Base-by-base conservation (phyloP, 2,113 vertebrate genomes). In the Hydropotes inermis region DNA sequence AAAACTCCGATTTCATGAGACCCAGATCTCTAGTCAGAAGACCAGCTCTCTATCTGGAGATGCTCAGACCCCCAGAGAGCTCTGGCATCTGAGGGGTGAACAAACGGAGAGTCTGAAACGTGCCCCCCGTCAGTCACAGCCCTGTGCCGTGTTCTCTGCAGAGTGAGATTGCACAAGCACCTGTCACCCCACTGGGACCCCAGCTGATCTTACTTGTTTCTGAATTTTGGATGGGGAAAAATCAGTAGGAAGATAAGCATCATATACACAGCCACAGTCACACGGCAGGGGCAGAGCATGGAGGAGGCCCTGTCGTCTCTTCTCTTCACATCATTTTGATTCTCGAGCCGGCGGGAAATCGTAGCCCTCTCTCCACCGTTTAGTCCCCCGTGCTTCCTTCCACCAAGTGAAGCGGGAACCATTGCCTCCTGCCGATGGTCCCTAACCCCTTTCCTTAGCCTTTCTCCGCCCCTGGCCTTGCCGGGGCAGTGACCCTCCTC, bases 201-300 rank as follows among this genome's bases (percentile, higher is more conserved):
- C 76, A 19, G 89, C 74, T 93, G 90, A 54, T 89, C 74, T 95
- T 87, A 70, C 6, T 97, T 91, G 47, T 30, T 93, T 94, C 90
- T 96, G 91, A 52, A 58, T 82, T 97, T 92, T 93, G 92, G 92
- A 94, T 27, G 52, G 67, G 89, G 96, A 97, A 97, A 95, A 94
- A 16, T 61, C 92, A 88, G 7, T 78, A 61, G n/a, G 19, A 81
- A 98, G 95, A 96, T 96, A 96, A 91, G 82, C 88, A 70, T 91
- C 92, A 7, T 70, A 45, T 28, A 54, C 76, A 47, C 95, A 88
- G 81, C 58, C 3, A 6, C 60, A 76, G 28, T 57, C 84, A 1
- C 23, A 43, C 45, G 58, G 45, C 83, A 55, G 61, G 84, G 95
- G 89, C 74, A 50, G 50, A 79, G 60, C 30, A 28, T 50, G 55